A percentile compares a stretch with the other conserved stretches of the same genome.
phyloP scores from a whole-genome alignment of 1,140 invertebrate species.

The Drosophila grimshawi region DNA sequence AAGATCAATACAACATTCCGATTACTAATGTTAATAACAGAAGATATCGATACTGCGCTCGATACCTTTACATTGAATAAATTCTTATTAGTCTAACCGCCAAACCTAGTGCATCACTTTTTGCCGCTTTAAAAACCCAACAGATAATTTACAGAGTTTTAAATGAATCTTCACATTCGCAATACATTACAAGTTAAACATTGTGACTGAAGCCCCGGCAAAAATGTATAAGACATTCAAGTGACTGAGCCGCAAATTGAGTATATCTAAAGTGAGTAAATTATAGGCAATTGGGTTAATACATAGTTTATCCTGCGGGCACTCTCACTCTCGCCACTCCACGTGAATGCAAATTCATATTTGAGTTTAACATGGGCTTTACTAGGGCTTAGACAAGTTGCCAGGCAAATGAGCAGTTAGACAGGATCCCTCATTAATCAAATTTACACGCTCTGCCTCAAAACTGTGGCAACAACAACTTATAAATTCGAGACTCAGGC shows the following conservation, averaged over 20 bases:
- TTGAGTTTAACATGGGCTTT: neutral
- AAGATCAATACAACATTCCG: no score
- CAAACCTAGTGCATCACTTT: no score
- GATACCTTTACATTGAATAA: neutral
- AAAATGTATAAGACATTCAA: constrained; percentile 38
- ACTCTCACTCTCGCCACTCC: neutral
- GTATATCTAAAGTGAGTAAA: constrained; percentile 36
- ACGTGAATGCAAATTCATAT: constrained; percentile 1
- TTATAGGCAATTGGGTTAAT: constrained; percentile 53
- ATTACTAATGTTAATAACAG: no score
- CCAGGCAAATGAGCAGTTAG: constrained; percentile 19
- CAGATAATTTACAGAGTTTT: neutral
- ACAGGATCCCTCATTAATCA: constrained; percentile 67
- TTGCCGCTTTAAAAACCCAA: no score
- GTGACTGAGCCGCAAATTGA: constrained; percentile 45
- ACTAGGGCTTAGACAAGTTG: constrained; percentile 2
- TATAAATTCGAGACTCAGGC: constrained; percentile 43
- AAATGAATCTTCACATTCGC: neutral
- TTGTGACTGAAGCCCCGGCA: constrained; percentile 14
- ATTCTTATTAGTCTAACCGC: neutral
- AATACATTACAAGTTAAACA: neutral
- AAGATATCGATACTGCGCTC: no score
- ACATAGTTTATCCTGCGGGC: constrained; percentile 45
- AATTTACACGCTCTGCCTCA: constrained; percentile 70
- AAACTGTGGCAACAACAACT: constrained; percentile 56